phyloP scores from a whole-genome alignment of 2,888 invertebrate species.

The Thymelicus lineola region DNA sequence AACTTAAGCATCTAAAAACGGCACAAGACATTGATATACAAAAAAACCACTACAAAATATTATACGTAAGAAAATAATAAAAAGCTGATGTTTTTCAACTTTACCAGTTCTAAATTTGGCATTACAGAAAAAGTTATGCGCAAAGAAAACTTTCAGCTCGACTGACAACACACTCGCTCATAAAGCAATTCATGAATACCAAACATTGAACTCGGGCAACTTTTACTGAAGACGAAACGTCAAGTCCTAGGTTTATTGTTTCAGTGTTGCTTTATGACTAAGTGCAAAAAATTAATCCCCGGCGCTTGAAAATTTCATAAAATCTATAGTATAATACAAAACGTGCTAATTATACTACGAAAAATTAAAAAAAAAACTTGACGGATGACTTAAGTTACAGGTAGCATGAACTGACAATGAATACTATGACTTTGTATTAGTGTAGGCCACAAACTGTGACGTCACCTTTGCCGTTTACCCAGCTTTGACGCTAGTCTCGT shows the following conservation, averaged over 20 bases:
- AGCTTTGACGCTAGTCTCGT: constrained; percentile 67
- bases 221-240: not conserved
- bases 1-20: constrained; percentile 76
- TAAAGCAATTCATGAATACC: not conserved
- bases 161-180: not conserved
- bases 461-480: constrained; percentile 61
- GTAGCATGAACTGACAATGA: constrained; percentile 47
- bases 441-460: constrained; percentile 67
- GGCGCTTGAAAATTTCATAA: constrained; percentile 47
- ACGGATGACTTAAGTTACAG: constrained; percentile 46
- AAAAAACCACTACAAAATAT: constrained; percentile 16
- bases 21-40: constrained; percentile 53
- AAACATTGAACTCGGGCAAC: not conserved
- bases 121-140: not conserved
- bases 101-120: constrained; percentile 1
- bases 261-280: constrained; percentile 7
- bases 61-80: constrained; percentile 25
- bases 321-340: constrained; percentile 40
- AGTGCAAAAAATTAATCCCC: not conserved
- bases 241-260: not conserved
- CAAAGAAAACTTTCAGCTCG: not conserved
- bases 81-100: constrained; percentile 16
- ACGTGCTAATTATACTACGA: constrained; percentile 40
- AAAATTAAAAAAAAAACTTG: constrained; percentile 33
- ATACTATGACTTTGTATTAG: constrained; percentile 36